Evolutionary conservation across 1,140 invertebrate genomes (phyloP).

Genomic region (Drosophila mojavensis): DNA sequence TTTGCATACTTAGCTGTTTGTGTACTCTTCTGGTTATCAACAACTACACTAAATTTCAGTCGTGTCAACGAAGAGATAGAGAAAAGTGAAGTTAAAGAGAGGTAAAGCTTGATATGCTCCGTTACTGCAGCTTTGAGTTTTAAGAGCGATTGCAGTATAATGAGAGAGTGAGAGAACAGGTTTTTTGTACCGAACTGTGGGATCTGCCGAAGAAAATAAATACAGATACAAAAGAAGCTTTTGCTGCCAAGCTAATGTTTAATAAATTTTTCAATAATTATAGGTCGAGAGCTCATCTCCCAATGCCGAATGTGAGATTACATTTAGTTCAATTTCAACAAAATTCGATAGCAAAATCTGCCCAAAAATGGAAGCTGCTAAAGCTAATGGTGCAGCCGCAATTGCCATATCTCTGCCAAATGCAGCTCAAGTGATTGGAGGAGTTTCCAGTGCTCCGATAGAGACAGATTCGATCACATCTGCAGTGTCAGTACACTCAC

Average conservation of each 20-base stretch:
- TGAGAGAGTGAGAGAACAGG: not conserved
- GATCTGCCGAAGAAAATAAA: not conserved
- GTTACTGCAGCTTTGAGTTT: not conserved
- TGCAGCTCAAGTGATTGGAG: constrained; percentile 14
- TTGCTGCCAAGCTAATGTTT: not conserved
- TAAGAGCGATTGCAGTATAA: not conserved
- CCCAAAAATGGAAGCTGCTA: constrained; percentile 76
- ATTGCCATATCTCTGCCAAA: constrained; percentile 50
- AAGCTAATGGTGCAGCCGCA: constrained; percentile 72
- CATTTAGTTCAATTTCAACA: constrained; percentile 80
- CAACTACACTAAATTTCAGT: constrained; percentile 10
- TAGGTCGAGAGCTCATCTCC: constrained; percentile 83
- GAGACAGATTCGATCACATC: constrained; percentile 7
- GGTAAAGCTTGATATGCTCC: not conserved
- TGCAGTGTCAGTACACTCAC: constrained; percentile 8
- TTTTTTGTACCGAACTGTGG: not conserved
- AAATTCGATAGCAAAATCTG: constrained; percentile 83
- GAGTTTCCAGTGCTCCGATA: not conserved
- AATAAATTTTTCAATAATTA: not conserved
- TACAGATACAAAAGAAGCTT: not conserved
- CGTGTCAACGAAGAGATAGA: constrained; percentile 1
- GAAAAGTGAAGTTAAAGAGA: not conserved
- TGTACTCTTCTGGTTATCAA: constrained; percentile 59
- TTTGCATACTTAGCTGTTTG: constrained; percentile 57
- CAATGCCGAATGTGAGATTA: constrained; percentile 87